These are phyloP conservation scores for Jacana jacana DNA, from an alignment of 2,113 vertebrate genomes.

Conservation along the genomic window DNA sequence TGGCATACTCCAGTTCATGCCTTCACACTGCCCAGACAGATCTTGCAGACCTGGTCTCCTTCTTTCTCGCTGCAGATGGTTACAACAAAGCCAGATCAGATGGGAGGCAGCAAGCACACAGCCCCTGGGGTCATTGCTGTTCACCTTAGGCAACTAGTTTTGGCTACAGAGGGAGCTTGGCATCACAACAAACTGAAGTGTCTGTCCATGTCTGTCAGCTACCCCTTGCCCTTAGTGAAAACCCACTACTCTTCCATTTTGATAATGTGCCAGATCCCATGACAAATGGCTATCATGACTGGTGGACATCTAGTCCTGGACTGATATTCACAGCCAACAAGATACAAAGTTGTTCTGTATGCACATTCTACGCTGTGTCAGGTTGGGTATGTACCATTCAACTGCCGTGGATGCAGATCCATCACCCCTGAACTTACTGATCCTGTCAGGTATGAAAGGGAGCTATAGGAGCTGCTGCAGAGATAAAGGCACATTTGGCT, in stretches of 20 bases:
- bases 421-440: background rate
- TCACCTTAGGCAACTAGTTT: background rate
- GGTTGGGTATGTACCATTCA: background rate
- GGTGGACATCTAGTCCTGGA: background rate
- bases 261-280: background rate
- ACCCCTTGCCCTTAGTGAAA: background rate
- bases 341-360: rapidly evolving
- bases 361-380: background rate
- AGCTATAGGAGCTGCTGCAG: background rate
- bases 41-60: background rate
- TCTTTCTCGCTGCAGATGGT: background rate
- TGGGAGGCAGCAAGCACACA: background rate
- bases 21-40: background rate
- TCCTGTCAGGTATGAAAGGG: background rate
- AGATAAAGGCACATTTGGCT: background rate
- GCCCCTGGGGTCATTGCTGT: background rate
- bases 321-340: rapidly evolving
- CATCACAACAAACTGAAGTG: rapidly evolving
- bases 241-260: background rate
- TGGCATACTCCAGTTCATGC: rapidly evolving
- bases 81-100: background rate
- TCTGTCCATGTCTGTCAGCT: background rate
- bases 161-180: background rate
- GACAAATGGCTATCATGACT: background rate
- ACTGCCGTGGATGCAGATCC: background rate